Evolutionary conservation across 1,140 invertebrate genomes (phyloP), one percentile per base, ranked within the genome.

Genomic region (Formica selysi): DNA sequence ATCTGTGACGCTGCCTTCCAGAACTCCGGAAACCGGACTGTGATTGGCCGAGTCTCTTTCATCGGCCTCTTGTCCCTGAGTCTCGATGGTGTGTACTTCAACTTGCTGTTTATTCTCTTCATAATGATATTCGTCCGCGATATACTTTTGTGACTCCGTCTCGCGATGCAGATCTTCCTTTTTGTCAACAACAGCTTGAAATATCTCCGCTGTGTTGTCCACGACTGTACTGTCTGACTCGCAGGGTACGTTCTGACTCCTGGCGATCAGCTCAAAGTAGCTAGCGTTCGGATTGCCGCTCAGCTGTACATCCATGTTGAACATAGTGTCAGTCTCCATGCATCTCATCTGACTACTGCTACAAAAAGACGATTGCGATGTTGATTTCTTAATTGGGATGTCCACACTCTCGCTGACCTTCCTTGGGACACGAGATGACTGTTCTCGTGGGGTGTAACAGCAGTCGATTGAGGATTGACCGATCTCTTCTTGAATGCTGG

Each of bases 31-130:
- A 16, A 95, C 92, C 0, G 96, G 96, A 87, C 96, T 96, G 38
- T 96, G 95, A 93, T 96, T 96, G 0, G 96, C 96, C 0, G 96
- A 96, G 85, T 96, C 96, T 80, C 95, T 93, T 81, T 95, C 95
- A 7, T 92, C 91, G 7, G 88, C 81, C 44, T 44, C 80, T 74
- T 88, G 90, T 22, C 67, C 86, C 10, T 87, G 85, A 13, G 65
- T 86, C 57, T 86, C 81, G 7, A 44, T 85, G 13, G 54, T 51
- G 3, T 81, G 62, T 48, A 74, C 65, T 54, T 32, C 76, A 10
- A 8, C 8, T 76, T 51, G 13, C n/a, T 22, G 65, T 3, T 8
- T 41, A 59, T 57, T n/a, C 22, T 26, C 26, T 38, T 73, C 29
- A 3, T 54, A 76, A 36, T 59, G 16, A 57, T 41, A 80, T 13